Evolutionary conservation across 1,140 invertebrate genomes (phyloP), one percentile per base, ranked within the genome.

Genomic region (Drosophila seguyi): DNA sequence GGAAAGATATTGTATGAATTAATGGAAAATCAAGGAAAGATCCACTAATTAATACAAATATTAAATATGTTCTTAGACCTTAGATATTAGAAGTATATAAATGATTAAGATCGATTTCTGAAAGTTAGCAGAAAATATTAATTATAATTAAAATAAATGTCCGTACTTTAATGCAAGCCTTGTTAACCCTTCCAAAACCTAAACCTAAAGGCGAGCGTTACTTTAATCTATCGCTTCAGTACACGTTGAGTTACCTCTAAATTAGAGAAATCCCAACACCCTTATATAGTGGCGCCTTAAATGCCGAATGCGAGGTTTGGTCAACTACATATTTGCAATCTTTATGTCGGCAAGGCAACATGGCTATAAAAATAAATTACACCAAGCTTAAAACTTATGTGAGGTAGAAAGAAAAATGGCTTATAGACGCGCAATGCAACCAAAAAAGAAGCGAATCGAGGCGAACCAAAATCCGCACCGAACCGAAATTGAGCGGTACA

Each of bases 301-400:
- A 20, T 74, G 80, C 77, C 81, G 75, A 59, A 87, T 69, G 45
- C 47, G 60, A 39, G 48, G 25, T 22, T 45, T 59, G 47, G 61
- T 73, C 83, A 86, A 86, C 83, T 82, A 86, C 75, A 88, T 74
- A 88, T 88, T 88, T 87, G 83, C 79, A 87, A 80, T 88, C 83
- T 88, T 83, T 77, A 88, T 72, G 84, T 83, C 76, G 67, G 61
- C 79, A 79, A 79, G 67, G 65, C 84, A 79, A 79, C 83, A 76
- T 52, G 81, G 81, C 85, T 66, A 88, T 88, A 88, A 88, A 88
- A 90, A 90, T 88, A 88, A 88, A 88, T 88, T 90, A 90, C 85
- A 81, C 78, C 66, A 61, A 90, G 85, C 85, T 90, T 90, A 85
- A 88, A 90, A 88, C 69, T 90, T 85, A 90, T 90, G 84, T 84